These are phyloP conservation scores for Ornithorhynchus anatinus DNA, from an alignment of 2,113 vertebrate genomes.

Conservation along the genomic window DNA sequence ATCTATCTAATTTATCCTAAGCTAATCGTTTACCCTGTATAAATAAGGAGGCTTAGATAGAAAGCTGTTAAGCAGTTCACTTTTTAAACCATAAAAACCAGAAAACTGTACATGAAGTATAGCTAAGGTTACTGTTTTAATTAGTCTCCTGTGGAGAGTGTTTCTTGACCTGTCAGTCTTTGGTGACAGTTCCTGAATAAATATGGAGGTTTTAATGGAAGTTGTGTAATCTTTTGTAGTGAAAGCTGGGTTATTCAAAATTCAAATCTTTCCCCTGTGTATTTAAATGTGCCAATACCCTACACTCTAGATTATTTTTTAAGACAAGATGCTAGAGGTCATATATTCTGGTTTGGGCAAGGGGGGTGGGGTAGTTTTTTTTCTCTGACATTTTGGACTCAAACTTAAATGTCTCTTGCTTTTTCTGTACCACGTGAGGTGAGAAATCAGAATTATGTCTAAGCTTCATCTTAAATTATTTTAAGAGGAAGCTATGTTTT, in stretches of 20 bases:
- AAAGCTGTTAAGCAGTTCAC: conserved; percentile 49
- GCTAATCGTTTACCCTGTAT: conserved; percentile 17
- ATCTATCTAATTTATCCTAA: conserved; percentile 24
- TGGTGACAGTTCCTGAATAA: conserved; percentile 43
- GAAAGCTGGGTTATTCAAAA: conserved; percentile 43
- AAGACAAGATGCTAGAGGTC: conserved; percentile 35
- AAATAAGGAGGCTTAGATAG: conserved; percentile 20
- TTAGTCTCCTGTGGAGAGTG: conserved; percentile 61
- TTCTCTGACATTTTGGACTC: conserved; percentile 47
- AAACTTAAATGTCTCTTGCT: conserved; percentile 38
- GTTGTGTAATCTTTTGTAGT: conserved; percentile 51
- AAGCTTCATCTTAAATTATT: conserved; percentile 43
- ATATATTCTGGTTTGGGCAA: conserved; percentile 12
- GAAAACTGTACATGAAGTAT: conserved; percentile 29
- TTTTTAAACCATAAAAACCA: conserved; percentile 33
- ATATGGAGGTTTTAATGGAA: conserved; percentile 53
- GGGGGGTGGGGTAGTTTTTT: no score
- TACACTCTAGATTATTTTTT: conserved; percentile 56
- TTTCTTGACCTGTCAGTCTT: conserved; percentile 57
- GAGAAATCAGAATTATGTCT: conserved; percentile 38
- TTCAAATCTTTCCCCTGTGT: conserved; percentile 51
- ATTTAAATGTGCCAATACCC: conserved; percentile 68
- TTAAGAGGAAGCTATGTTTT: conserved; percentile 46
- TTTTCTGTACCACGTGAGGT: conserved; percentile 46
- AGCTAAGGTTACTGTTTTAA: conserved; percentile 52